A percentile compares a stretch with the other conserved stretches of the same genome.
phyloP scores from a whole-genome alignment of 2,888 invertebrate species.

The Villa cingulata region DNA sequence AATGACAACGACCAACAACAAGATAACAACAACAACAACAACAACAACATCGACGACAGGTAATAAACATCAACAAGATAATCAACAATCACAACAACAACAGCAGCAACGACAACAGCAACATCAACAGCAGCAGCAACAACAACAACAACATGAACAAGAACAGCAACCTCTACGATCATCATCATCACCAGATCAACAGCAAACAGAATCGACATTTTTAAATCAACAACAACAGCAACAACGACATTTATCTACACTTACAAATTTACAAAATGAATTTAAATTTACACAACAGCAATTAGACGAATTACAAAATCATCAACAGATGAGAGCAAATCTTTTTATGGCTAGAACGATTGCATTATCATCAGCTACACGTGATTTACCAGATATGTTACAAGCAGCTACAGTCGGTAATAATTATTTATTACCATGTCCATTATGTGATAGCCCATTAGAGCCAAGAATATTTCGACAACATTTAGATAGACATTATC shows the following conservation, averaged over 20 bases:
- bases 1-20: too few species aligned
- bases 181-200: conserved; percentile 11
- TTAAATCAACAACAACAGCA: conserved; percentile 24
- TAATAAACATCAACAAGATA: neutral
- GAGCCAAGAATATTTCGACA: conserved; percentile 51
- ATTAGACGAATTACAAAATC: conserved; percentile 29
- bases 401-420: conserved; percentile 31
- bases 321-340: conserved; percentile 35
- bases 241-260: conserved; percentile 26
- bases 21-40: too few species aligned
- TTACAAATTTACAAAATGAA: conserved; percentile 16
- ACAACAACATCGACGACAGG: too few species aligned
- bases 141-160: conserved; percentile 22
- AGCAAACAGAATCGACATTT: conserved; percentile 14
- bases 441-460: conserved; percentile 56
- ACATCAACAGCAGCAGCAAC: conserved; percentile 17
- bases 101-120: neutral
- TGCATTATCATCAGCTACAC: conserved; percentile 30
- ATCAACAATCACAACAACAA: neutral
- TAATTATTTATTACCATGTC: conserved; percentile 45
- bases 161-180: conserved; percentile 15
- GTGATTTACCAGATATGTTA: conserved; percentile 29
- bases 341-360: conserved; percentile 34
- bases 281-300: conserved; percentile 20
- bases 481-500: conserved; percentile 72